Conservation (phyloP, 2,113 vertebrate species). For the Catharus minimus region DNA sequence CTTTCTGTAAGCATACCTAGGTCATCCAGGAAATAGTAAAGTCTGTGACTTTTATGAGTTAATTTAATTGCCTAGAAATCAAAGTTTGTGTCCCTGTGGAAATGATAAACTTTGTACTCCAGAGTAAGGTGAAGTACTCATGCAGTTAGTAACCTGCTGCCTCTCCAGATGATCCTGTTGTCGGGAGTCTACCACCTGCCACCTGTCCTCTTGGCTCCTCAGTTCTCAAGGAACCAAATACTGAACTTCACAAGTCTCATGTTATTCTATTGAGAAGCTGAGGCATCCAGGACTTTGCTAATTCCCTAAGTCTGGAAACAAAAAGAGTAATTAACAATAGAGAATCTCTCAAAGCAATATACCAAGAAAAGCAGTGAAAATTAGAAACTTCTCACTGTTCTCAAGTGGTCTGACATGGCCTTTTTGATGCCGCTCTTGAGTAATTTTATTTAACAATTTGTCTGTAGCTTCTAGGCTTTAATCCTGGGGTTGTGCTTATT, state of each 20-base stretch:
- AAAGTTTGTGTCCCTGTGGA: background rate
- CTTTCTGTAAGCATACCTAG: background rate
- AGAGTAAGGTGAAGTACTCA: background rate
- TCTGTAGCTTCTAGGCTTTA: background rate
- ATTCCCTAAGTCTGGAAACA: background rate
- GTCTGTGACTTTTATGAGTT: background rate
- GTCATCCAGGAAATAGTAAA: background rate
- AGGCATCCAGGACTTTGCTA: background rate
- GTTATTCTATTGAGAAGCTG: background rate
- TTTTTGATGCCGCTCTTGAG: rapidly evolving
- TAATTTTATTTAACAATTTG: background rate
- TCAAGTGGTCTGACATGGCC: rapidly evolving
- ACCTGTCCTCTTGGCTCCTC: background rate
- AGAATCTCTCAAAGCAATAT: background rate
- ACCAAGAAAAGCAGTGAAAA: background rate
- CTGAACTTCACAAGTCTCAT: background rate
- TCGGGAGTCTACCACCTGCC: background rate
- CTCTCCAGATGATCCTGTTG: background rate
- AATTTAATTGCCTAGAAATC: background rate
- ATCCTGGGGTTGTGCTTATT: background rate
- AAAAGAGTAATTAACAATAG: background rate
- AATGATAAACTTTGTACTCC: background rate
- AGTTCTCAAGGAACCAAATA: background rate
- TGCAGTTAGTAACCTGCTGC: background rate
- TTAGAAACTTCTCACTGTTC: background rate